phyloP scores from a whole-genome alignment of 2,888 invertebrate species.

The Eilema depressum region DNA sequence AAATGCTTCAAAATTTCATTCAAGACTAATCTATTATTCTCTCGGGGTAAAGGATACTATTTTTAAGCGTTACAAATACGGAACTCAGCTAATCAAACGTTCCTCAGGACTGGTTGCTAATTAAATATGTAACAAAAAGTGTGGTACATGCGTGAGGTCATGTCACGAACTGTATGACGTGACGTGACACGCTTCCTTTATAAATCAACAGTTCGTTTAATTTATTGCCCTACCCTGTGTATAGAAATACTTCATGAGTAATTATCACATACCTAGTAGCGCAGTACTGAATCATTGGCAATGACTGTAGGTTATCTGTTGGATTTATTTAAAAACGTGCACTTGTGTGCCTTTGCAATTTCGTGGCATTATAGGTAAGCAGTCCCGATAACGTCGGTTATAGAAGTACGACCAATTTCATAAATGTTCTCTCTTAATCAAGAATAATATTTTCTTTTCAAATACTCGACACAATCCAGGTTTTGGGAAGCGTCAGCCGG shows the following conservation, averaged over 20 bases:
- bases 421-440: not conserved
- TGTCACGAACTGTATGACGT: constrained; percentile 55
- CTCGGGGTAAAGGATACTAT: constrained; percentile 28
- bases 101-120: constrained; percentile 24
- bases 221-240: constrained; percentile 24
- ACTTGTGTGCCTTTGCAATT: not conserved
- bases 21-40: too few relatives aligned
- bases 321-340: not conserved
- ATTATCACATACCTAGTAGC: not conserved
- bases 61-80: constrained; percentile 32
- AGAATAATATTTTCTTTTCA: not conserved
- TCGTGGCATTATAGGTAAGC: not conserved
- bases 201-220: constrained; percentile 34
- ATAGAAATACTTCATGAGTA: constrained; percentile 5
- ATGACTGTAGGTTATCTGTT: not conserved
- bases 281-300: not conserved
- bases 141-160: constrained; percentile 54
- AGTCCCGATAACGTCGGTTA: not conserved
- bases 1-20: too few relatives aligned
- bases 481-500: constrained; percentile 7
- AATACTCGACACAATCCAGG: constrained; percentile 12
- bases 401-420: not conserved
- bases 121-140: constrained; percentile 40
- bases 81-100: constrained; percentile 25
- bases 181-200: constrained; percentile 43